phyloP scores from a whole-genome alignment of 2,888 invertebrate genomes.

The Thymelicus acteon region DNA sequence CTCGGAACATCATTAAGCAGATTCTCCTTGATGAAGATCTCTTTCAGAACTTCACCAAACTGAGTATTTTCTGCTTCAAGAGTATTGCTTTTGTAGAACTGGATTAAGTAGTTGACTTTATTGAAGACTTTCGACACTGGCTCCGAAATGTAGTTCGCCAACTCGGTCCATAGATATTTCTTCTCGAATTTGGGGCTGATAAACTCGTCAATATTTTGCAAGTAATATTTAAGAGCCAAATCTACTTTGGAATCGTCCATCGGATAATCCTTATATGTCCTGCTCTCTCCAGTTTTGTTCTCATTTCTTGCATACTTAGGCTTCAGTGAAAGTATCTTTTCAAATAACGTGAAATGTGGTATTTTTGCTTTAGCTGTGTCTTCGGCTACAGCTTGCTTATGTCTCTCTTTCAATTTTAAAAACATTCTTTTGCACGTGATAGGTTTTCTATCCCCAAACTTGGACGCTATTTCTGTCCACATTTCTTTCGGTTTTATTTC shows the following conservation, averaged over 20 bases:
- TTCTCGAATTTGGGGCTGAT: slow-evolving; percentile 69
- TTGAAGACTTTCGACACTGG: slow-evolving; percentile 66
- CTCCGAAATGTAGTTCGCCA: slow-evolving; percentile 61
- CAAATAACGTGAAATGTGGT: slow-evolving; percentile 55
- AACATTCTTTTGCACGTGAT: slow-evolving; percentile 66
- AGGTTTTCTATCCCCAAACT: slow-evolving; percentile 59
- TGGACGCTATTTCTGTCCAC: slow-evolving; percentile 67
- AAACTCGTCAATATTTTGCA: slow-evolving; percentile 71
- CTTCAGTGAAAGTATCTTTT: slow-evolving; percentile 62
- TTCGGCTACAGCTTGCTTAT: slow-evolving; percentile 49
- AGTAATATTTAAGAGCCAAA: slow-evolving; percentile 65
- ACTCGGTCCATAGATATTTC: slow-evolving; percentile 70
- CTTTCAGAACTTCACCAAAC: slow-evolving; percentile 49
- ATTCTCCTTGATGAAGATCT: slow-evolving; percentile 51
- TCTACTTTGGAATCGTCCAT: slow-evolving; percentile 61
- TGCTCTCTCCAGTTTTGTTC: slow-evolving; percentile 51
- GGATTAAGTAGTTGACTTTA: slow-evolving; percentile 72
- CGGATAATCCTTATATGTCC: slow-evolving; percentile 59
- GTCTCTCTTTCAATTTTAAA: slow-evolving; percentile 59
- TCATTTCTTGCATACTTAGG: slow-evolving; percentile 58
- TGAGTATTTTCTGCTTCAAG: slow-evolving; percentile 36
- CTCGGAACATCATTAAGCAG: slow-evolving; percentile 46
- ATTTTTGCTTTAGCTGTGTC: slow-evolving; percentile 46
- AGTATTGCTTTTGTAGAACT: slow-evolving; percentile 56
- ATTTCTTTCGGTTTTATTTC: slow-evolving; percentile 62